Evolutionary conservation across 2,888 invertebrate species (phyloP).

Genomic region (Hetaerina titia): DNA sequence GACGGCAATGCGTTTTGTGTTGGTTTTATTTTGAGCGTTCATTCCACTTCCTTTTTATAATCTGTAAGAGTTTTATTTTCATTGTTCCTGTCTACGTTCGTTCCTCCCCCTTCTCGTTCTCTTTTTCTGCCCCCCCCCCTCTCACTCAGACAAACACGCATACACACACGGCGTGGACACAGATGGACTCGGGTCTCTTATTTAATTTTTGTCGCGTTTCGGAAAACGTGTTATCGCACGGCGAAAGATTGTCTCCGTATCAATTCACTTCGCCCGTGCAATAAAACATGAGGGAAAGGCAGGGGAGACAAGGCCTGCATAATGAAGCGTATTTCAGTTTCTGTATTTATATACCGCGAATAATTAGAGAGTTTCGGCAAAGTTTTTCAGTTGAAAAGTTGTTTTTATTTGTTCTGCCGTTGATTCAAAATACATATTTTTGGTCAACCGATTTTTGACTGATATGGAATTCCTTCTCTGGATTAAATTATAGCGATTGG

Average conservation of each 20-base stretch:
- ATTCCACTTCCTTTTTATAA: neutral
- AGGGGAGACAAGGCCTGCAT: neutral
- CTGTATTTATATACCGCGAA: neutral
- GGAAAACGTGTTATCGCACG: neutral
- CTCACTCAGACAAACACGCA: neutral
- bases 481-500: neutral
- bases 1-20: neutral
- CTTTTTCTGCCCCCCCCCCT: too few species aligned
- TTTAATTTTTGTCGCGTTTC: neutral
- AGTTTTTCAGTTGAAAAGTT: neutral
- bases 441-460: constrained; percentile 32
- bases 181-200: too few species aligned
- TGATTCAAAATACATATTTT: neutral
- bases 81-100: neutral
- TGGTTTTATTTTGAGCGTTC: neutral
- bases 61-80: neutral
- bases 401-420: neutral
- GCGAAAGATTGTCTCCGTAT: neutral
- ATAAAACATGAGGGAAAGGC: neutral
- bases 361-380: neutral
- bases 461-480: neutral
- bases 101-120: too few species aligned
- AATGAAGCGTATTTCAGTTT: neutral
- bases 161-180: neutral
- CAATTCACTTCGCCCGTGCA: neutral